Conservation (phyloP, 2,888 invertebrate genomes). For the Dichetophora obliterata region DNA sequence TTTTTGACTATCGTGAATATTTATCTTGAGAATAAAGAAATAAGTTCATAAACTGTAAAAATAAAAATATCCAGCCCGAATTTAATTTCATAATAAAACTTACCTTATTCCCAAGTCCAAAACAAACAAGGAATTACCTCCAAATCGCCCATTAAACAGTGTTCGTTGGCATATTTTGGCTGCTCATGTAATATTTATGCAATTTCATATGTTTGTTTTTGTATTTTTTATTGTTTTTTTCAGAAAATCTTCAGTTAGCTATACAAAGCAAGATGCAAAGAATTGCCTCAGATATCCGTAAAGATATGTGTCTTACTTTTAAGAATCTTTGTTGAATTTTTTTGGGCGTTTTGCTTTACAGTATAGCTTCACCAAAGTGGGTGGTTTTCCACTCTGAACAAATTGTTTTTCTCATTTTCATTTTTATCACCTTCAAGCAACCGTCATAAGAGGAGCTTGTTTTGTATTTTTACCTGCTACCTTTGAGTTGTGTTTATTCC, state of each 20-base stretch:
- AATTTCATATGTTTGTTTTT: conserved; percentile 24
- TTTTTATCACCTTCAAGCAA: conserved; percentile 10
- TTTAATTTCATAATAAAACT: background rate
- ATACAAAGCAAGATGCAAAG: background rate
- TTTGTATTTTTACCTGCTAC: background rate
- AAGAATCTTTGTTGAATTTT: background rate
- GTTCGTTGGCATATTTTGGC: conserved; percentile 13
- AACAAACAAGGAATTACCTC: background rate
- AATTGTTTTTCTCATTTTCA: background rate
- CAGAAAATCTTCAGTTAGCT: background rate
- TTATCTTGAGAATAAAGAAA: too few species aligned
- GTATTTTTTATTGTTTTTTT: background rate
- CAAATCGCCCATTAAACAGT: conserved; percentile 9
- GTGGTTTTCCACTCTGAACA: background rate
- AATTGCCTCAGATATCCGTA: background rate
- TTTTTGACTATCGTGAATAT: too few species aligned
- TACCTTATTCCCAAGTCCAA: background rate
- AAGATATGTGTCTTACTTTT: background rate
- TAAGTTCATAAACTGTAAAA: too few species aligned
- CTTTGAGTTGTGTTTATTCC: background rate
- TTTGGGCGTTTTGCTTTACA: background rate
- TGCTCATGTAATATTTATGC: conserved; percentile 27
- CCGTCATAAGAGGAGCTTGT: background rate
- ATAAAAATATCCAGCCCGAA: background rate
- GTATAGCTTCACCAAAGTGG: background rate